A percentile compares a stretch with the other conserved stretches of the same genome.
Conservation (phyloP, 2,888 invertebrate species). For the Heliconius sara region DNA sequence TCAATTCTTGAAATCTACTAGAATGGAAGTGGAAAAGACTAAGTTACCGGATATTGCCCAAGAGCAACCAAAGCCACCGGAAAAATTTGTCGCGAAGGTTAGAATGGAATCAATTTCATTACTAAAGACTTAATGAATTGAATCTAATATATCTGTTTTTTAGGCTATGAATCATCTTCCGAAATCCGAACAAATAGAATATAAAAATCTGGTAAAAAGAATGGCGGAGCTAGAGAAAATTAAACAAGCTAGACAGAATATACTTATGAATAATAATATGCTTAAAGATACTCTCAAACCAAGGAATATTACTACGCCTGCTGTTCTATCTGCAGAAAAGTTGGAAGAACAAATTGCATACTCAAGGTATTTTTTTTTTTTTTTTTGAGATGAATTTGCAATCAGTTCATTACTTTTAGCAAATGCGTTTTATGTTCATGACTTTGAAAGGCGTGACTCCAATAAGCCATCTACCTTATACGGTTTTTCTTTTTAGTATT, state of each 20-base stretch:
- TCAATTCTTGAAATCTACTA: constrained; percentile 73
- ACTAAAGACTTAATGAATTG: neutral
- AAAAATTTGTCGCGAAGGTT: constrained; percentile 78
- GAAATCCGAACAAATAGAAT: constrained; percentile 79
- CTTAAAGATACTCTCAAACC: constrained; percentile 71
- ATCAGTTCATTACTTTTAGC: no score
- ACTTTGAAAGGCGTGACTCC: no score
- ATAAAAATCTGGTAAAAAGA: constrained; percentile 75
- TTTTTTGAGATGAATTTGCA: no score
- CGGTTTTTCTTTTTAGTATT: no score
- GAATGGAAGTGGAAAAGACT: constrained; percentile 72
- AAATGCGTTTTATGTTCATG: no score
- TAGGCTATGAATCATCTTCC: constrained; percentile 75
- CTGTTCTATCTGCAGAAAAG: constrained; percentile 51
- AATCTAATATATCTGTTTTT: constrained; percentile 38
- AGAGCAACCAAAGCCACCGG: constrained; percentile 60
- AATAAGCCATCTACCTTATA: no score
- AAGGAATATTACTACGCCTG: constrained; percentile 58
- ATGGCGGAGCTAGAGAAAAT: constrained; percentile 80
- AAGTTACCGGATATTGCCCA: constrained; percentile 65
- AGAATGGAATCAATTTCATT: constrained; percentile 41
- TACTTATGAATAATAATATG: constrained; percentile 56
- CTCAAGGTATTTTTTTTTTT: no score
- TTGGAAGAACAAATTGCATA: constrained; percentile 71
- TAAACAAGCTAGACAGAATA: constrained; percentile 70